Evolutionary conservation across 2,888 invertebrate genomes (phyloP).

Genomic region (Caenorhabditis sp.): DNA sequence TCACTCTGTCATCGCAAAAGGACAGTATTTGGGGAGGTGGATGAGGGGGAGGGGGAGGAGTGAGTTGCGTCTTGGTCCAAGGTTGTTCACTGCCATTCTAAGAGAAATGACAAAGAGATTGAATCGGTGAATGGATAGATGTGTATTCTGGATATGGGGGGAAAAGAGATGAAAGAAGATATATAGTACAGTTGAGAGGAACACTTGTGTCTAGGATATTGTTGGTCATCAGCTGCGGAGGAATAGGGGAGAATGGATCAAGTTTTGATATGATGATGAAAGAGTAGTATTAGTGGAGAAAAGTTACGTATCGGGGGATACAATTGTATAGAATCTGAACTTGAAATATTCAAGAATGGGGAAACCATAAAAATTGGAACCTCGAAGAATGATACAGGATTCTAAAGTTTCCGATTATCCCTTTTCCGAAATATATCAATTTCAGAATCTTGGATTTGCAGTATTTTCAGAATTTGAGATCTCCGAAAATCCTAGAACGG

Average conservation of each 20-base stretch:
- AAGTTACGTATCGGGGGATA: too few species aligned
- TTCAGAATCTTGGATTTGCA: too few species aligned
- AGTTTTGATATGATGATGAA: neutral
- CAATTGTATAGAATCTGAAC: too few species aligned
- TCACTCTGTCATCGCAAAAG: slow-evolving; percentile 9
- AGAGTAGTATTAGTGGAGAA: neutral
- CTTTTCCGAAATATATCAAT: too few species aligned
- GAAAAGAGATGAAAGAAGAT: slow-evolving; percentile 10
- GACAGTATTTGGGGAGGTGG: slow-evolving; percentile 14
- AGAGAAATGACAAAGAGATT: slow-evolving; percentile 6
- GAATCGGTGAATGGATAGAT: neutral
- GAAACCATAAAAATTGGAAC: too few species aligned
- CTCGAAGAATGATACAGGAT: too few species aligned
- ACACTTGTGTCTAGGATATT: neutral
- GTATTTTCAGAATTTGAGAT: too few species aligned
- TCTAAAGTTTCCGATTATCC: too few species aligned
- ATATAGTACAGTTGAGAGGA: slow-evolving; percentile 17
- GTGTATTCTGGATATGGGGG: slow-evolving; percentile 7
- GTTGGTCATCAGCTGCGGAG: neutral
- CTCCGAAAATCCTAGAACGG: too few species aligned
- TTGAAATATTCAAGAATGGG: too few species aligned
- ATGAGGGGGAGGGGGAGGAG: neutral
- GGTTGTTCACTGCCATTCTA: slow-evolving; percentile 26
- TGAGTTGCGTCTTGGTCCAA: neutral
- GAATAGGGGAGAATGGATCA: neutral